Evolutionary conservation across 2,113 vertebrate genomes (phyloP).

Genomic region (Mobula hypostoma): DNA sequence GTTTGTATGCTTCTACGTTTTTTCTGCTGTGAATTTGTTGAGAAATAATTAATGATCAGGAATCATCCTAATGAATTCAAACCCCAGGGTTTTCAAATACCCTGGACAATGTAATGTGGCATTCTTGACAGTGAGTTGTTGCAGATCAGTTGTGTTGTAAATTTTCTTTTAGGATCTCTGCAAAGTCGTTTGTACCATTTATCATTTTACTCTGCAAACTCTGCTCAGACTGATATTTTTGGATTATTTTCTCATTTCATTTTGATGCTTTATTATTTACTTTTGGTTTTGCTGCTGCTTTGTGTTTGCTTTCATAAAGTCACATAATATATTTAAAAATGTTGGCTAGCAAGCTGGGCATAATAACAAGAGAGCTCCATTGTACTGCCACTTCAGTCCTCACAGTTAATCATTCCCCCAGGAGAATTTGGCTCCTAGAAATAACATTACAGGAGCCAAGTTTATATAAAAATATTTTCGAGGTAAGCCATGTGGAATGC

Average conservation of each 20-base stretch:
- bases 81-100: no score
- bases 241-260: not conserved
- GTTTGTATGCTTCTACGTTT: no score
- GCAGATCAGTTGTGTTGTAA: not conserved
- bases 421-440: not conserved
- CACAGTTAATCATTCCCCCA: constrained; percentile 9
- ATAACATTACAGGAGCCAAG: constrained; percentile 19
- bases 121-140: not conserved
- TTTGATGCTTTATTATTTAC: not conserved
- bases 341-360: not conserved
- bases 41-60: no score
- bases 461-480: not conserved
- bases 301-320: not conserved
- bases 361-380: not conserved
- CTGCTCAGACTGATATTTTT: not conserved
- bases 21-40: not conserved
- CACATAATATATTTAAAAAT: not conserved
- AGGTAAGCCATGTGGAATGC: constrained; percentile 4
- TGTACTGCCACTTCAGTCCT: constrained; percentile 21
- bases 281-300: not conserved
- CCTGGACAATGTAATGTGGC: not conserved
- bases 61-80: no score
- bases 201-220: not conserved
- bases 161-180: not conserved
- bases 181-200: not conserved